phyloP scores from a whole-genome alignment of 1,140 invertebrate genomes.

The Saxidomus purpurata region DNA sequence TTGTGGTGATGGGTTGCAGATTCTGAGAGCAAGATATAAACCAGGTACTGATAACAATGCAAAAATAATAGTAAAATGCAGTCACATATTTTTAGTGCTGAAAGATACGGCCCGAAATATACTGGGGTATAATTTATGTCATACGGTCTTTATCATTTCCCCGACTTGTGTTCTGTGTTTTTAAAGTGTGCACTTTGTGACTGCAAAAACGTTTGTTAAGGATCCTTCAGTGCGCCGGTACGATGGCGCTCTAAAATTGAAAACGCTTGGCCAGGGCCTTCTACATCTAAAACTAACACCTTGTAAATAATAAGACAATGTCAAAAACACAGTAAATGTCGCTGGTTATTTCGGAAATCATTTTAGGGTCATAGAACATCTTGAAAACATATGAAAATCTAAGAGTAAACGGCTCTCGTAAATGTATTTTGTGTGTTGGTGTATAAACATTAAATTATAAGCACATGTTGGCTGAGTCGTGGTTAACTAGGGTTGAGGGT shows the following conservation, averaged over 20 bases:
- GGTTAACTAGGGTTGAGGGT: conserved; percentile 50
- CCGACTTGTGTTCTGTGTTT: no score
- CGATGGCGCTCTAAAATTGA: no score
- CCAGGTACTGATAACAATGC: conserved; percentile 39
- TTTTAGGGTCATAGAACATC: conserved; percentile 50
- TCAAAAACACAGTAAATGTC: conserved; percentile 34
- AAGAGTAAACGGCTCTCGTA: conserved; percentile 21
- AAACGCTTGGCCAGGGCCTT: no score
- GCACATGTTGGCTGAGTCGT: conserved; percentile 48
- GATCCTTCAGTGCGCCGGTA: no score
- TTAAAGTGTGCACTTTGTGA: no score
- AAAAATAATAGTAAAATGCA: not conserved
- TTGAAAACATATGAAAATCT: conserved; percentile 59
- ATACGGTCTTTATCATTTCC: no score
- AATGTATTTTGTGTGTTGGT: conserved; percentile 60
- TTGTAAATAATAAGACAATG: conserved; percentile 11
- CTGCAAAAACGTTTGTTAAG: no score
- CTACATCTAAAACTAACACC: no score
- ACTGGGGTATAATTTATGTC: no score
- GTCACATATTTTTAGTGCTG: not conserved
- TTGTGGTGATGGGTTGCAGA: not conserved
- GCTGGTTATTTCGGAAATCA: conserved; percentile 22
- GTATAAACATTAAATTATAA: conserved; percentile 65
- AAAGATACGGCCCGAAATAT: conserved; percentile 8
- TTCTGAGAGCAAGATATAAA: not conserved